Evolutionary conservation across 2,888 invertebrate species (phyloP), one percentile per base, ranked within the genome.

Genomic region (Chrysolina haemoptera): DNA sequence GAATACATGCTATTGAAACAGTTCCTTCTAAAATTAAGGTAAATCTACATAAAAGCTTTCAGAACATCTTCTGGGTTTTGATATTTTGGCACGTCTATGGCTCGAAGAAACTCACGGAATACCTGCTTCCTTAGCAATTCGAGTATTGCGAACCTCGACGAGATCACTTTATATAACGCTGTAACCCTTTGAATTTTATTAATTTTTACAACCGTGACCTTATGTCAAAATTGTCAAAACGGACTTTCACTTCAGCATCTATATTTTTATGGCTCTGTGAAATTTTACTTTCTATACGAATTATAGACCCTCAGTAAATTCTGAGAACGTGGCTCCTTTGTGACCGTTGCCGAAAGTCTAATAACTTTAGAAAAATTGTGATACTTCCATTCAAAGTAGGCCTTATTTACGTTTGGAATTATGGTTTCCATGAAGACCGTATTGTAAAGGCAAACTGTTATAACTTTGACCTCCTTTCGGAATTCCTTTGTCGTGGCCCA

Each of bases 241-340:
- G n/a, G 27, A 50, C 64, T 66, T 59, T 59, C 59, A 65, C 48
- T 71, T 46, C 16, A 55, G 20, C 18, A 62, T 68, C 35, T 68
- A 65, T 73, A 18, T 43, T 35, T 73, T 48, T 69, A 73, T 69
- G 68, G 48, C 20, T 62, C 18, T 63, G 35, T 70, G 50, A 35
- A 70, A 63, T 70, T 67, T 70, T 50, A 63, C 46, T 69, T 46
- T 65, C 64, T 14, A 11, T 35, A 35, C 46, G 59, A 66, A 69
- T 64, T 53, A 68, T 72, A 27, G 62, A 50, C 35, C 72, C 68
- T 48, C 50, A 68, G 68, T 69, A 73, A 73, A 73, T 69, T 69
- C 59, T 10, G 3, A 68, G 73, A 73, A 73, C 69, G 73, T 69
- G 73, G 62, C 68, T 48, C 53, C 18, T 48, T 50, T 53, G 67